Percentiles rank a stretch among this genome's conserved stretches.
Evolutionary conservation across 2,113 vertebrate species (phyloP).

Genomic region (Petroica traversi): DNA sequence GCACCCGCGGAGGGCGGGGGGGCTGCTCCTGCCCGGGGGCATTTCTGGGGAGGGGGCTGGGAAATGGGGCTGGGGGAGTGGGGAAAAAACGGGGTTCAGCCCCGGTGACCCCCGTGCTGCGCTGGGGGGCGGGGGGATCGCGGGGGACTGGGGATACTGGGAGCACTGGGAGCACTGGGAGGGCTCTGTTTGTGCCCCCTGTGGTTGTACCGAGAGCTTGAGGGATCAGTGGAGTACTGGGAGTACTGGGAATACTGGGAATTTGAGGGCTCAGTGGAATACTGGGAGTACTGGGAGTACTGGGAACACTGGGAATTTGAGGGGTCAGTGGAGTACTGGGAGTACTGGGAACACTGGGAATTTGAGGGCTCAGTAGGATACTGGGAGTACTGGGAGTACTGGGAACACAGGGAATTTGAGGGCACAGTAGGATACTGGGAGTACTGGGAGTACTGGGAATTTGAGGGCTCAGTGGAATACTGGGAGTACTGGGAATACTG

Average conservation of each 20-base stretch:
- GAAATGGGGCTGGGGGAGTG: neutral
- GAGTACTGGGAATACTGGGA: neutral
- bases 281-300: neutral
- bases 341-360: neutral
- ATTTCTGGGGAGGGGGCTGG: neutral
- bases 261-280: neutral
- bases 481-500: neutral
- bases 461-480: neutral
- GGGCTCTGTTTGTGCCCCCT: accelerated
- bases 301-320: no score
- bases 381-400: neutral
- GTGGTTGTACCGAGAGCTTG: neutral
- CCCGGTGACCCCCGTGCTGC: accelerated
- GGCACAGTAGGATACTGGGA: neutral
- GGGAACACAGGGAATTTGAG: neutral
- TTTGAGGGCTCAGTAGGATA: no score
- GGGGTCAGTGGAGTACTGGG: neutral
- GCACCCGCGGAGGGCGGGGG: neutral
- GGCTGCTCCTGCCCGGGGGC: neutral
- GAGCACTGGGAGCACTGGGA: neutral
- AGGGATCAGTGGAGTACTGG: neutral
- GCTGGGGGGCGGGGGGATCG: accelerated
- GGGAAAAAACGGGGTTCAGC: accelerated
- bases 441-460: neutral
- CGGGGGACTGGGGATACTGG: neutral